A percentile compares a stretch with the other conserved stretches of the same genome.
These are phyloP conservation scores for Chelidonichthys spinosus DNA, from an alignment of 2,797 vertebrate genomes.

Conservation along the genomic window DNA sequence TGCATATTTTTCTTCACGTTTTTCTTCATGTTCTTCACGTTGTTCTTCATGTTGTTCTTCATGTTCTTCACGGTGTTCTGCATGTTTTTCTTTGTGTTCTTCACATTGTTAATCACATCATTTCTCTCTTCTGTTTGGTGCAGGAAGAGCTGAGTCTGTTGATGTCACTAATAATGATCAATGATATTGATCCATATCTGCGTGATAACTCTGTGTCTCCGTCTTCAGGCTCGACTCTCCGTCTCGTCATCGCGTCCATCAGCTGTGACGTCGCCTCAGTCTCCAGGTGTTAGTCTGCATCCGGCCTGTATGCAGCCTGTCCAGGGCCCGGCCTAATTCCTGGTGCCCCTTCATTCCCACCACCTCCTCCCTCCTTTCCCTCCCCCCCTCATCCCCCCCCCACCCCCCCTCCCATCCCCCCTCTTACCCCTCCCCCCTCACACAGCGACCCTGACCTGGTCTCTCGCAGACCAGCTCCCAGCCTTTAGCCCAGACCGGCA, in stretches of 20 bases:
- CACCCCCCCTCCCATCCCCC: constrained; percentile 15
- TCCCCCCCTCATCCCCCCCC: constrained; percentile 55
- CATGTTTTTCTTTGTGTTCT: no score
- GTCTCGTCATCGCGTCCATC: constrained; percentile 15
- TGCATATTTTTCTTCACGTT: no score
- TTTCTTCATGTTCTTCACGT: no score
- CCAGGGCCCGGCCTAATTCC: constrained; percentile 44
- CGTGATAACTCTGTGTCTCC: not conserved
- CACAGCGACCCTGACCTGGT: not conserved
- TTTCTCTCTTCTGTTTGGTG: no score
- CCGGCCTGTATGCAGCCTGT: constrained; percentile 53
- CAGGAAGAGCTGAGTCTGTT: no score
- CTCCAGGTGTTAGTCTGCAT: constrained; percentile 50
- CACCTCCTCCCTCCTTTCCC: constrained; percentile 44
- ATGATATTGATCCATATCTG: not conserved
- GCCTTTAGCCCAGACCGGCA: constrained; percentile 70
- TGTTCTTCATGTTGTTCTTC: no score
- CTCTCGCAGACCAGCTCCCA: constrained; percentile 61
- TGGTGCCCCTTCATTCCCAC: constrained; percentile 52
- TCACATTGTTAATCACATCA: no score
- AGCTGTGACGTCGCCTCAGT: constrained; percentile 23
- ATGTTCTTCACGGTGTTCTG: no score
- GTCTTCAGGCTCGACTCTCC: not conserved
- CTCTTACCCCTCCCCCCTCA: constrained; percentile 24
- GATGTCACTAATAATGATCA: no score